Evolutionary conservation across 30 jellyfish, hydroid and myxozoan species (phyloP).

Genomic region (Turritopsis dohrnii): DNA sequence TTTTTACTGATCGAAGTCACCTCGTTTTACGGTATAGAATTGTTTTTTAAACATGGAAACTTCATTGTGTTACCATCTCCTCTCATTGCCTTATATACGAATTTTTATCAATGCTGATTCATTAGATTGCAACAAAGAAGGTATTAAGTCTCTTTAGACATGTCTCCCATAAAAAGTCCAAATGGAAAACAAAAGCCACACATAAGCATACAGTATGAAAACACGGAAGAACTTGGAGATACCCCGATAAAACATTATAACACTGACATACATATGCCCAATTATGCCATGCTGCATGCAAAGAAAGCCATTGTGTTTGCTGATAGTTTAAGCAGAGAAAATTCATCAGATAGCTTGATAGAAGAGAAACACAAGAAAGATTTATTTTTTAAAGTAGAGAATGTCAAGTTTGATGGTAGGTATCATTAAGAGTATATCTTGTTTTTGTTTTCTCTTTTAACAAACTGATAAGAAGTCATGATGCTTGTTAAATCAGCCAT

Average conservation of each 20-base stretch:
- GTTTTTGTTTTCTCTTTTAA: too few relatives aligned
- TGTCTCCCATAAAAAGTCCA: neutral
- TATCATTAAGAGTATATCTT: neutral
- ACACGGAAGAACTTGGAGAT: neutral
- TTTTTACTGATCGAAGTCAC: too few relatives aligned
- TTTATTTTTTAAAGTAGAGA: conserved; percentile 32
- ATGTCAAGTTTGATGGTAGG: conserved; percentile 15
- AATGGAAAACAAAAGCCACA: neutral
- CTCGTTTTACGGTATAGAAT: too few relatives aligned
- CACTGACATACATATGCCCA: neutral
- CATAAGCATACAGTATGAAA: neutral
- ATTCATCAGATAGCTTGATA: conserved; percentile 27
- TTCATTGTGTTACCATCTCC: too few relatives aligned
- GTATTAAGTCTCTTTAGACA: too few relatives aligned
- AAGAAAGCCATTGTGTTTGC: conserved; percentile 25
- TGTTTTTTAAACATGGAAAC: too few relatives aligned
- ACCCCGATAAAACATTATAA: neutral
- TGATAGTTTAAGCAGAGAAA: conserved; percentile 23
- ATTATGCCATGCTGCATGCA: conserved; percentile 11
- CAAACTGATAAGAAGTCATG: too few relatives aligned
- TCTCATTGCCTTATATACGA: too few relatives aligned
- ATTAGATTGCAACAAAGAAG: too few relatives aligned
- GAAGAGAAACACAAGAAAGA: conserved; percentile 16
- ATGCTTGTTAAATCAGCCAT: too few relatives aligned
- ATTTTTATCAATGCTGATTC: too few relatives aligned